phyloP scores from a whole-genome alignment of 2,113 vertebrate genomes.

The Eurystomus gularis region DNA sequence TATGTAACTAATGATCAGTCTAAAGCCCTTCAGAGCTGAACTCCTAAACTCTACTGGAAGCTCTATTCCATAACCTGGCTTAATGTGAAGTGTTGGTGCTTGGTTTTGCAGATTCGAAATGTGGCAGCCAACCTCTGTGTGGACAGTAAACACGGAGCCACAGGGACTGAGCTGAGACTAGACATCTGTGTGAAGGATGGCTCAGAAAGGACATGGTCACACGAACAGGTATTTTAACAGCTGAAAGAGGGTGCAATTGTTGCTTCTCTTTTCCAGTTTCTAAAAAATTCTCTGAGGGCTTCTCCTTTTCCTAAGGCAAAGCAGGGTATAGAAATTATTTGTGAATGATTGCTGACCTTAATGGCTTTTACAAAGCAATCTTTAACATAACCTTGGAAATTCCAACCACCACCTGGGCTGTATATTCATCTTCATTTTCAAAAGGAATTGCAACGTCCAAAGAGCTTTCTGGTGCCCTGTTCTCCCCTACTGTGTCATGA shows the following conservation, averaged over 20 bases:
- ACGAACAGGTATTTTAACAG: constrained; percentile 80
- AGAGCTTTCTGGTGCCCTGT: background rate
- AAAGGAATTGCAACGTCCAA: background rate
- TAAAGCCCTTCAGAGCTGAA: background rate
- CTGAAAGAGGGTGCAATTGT: background rate
- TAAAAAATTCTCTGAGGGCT: background rate
- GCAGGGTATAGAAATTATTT: background rate
- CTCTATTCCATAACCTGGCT: background rate
- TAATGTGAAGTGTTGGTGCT: background rate
- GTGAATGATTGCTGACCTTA: background rate
- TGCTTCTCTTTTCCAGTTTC: background rate
- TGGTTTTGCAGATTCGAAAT: constrained; percentile 80
- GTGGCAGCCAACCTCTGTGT: constrained; percentile 84
- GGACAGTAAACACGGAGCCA: constrained; percentile 88
- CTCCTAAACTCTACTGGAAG: background rate
- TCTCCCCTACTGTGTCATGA: background rate
- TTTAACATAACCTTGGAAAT: background rate
- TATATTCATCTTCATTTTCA: background rate
- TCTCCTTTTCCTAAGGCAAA: background rate
- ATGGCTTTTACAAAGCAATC: background rate
- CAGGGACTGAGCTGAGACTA: constrained; percentile 82
- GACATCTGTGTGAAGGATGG: constrained; percentile 87
- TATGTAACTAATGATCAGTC: background rate
- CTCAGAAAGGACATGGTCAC: constrained; percentile 88
- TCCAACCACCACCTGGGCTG: background rate